These are phyloP conservation scores for Andrena bucephala DNA, from an alignment of 2,888 invertebrate species.

Conservation along the genomic window DNA sequence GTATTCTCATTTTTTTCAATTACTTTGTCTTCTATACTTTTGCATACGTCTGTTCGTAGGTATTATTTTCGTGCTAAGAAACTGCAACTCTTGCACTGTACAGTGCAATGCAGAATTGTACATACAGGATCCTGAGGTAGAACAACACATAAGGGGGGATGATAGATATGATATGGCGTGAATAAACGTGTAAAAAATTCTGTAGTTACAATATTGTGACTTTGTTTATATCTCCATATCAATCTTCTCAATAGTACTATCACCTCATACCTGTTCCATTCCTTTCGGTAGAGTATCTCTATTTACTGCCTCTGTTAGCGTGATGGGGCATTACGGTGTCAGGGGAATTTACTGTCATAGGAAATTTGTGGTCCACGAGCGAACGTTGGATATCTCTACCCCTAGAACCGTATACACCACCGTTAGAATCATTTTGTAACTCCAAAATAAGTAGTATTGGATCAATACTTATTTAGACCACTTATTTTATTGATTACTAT, in stretches of 20 bases:
- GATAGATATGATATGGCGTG: conserved; percentile 3
- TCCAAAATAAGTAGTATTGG: neutral
- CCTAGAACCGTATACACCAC: conserved; percentile 6
- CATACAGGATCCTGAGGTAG: no score
- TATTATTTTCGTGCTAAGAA: no score
- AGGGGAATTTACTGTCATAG: conserved; percentile 27
- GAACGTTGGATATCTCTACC: conserved; percentile 8
- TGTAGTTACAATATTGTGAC: conserved; percentile 1
- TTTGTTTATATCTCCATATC: neutral
- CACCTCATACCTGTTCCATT: conserved; percentile 1
- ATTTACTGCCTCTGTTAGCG: conserved; percentile 12
- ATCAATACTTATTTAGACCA: neutral
- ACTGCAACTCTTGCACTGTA: no score
- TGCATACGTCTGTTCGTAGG: no score
- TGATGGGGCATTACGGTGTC: conserved; percentile 8
- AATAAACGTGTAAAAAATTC: neutral
- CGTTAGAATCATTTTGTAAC: neutral
- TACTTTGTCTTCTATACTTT: no score
- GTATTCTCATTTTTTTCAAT: no score
- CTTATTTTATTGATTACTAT: neutral
- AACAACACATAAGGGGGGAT: neutral
- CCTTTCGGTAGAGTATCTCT: conserved; percentile 9
- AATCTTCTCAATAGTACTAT: neutral
- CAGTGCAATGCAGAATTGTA: no score
- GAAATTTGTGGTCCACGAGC: conserved; percentile 17